These are phyloP conservation scores for Diorhabda elongata DNA, from an alignment of 1,140 invertebrate genomes.

Conservation along the genomic window DNA sequence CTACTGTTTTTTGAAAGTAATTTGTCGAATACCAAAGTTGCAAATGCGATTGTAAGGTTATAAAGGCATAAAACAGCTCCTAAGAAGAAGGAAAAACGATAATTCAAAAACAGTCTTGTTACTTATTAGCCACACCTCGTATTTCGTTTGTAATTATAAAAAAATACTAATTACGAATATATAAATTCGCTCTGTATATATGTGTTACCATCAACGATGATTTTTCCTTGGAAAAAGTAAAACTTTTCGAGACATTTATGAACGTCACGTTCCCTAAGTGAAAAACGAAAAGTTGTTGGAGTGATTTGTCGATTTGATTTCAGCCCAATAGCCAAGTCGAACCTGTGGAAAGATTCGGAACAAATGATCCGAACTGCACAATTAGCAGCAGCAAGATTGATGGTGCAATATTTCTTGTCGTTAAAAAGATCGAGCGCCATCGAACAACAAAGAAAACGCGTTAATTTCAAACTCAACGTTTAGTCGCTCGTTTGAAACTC, in stretches of 20 bases:
- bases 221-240: no score
- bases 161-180: no score
- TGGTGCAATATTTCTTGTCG: conserved; percentile 28
- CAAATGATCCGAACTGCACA: conserved; percentile 25
- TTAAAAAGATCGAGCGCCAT: conserved; percentile 25
- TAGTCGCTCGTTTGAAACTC: conserved; percentile 15
- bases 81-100: no score
- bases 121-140: no score
- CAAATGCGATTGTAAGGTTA: no score
- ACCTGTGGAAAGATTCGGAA: conserved; percentile 18
- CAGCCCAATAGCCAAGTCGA: conserved; percentile 17
- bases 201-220: no score
- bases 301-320: conserved; percentile 18
- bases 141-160: no score
- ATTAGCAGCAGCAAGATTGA: conserved; percentile 27
- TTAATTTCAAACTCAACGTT: conserved; percentile 20
- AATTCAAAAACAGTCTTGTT: no score
- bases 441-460: conserved; percentile 22
- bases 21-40: no score
- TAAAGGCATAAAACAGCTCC: no score
- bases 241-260: conserved; percentile 9
- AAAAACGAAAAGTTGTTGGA: conserved; percentile 20
- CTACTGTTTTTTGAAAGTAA: no score
- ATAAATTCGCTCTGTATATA: no score
- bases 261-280: conserved; percentile 12